Conservation (phyloP, 2,797 vertebrate species). For the Fistularia tabacaria region DNA sequence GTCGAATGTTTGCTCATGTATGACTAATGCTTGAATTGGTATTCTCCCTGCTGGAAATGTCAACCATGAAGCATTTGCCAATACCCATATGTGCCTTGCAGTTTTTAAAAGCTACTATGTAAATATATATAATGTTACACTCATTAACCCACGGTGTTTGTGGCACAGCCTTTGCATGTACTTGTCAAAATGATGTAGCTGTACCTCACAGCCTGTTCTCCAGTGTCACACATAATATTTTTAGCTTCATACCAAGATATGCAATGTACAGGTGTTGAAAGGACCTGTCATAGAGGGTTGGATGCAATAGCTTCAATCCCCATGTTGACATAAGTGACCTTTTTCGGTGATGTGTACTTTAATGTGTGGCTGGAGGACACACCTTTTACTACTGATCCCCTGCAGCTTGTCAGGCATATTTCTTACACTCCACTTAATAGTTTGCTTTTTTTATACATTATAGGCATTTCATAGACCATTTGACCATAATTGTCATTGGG, state of each 20-base stretch:
- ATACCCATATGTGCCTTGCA: no score
- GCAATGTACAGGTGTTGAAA: constrained; percentile 56
- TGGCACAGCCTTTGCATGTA: background rate
- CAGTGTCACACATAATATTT: constrained; percentile 45
- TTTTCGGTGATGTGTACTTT: constrained; percentile 61
- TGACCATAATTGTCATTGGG: constrained; percentile 28
- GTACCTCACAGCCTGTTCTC: background rate
- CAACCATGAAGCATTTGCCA: no score
- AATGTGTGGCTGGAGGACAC: constrained; percentile 26
- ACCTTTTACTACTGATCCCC: constrained; percentile 8
- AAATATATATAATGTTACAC: no score
- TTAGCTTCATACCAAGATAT: constrained; percentile 55
- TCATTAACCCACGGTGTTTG: no score
- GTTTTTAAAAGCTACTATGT: no score
- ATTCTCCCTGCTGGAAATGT: no score
- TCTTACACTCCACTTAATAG: background rate
- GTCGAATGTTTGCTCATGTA: no score
- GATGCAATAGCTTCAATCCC: constrained; percentile 55
- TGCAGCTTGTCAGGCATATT: constrained; percentile 7
- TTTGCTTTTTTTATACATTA: background rate
- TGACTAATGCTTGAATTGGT: no score
- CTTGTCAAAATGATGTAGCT: background rate
- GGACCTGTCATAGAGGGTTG: constrained; percentile 51
- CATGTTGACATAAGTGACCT: constrained; percentile 43
- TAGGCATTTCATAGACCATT: constrained; percentile 25